Percentiles rank a stretch among this genome's conserved stretches.
Evolutionary conservation across 2,797 vertebrate genomes (phyloP).

Genomic region (Phoeniculus purpureus): DNA sequence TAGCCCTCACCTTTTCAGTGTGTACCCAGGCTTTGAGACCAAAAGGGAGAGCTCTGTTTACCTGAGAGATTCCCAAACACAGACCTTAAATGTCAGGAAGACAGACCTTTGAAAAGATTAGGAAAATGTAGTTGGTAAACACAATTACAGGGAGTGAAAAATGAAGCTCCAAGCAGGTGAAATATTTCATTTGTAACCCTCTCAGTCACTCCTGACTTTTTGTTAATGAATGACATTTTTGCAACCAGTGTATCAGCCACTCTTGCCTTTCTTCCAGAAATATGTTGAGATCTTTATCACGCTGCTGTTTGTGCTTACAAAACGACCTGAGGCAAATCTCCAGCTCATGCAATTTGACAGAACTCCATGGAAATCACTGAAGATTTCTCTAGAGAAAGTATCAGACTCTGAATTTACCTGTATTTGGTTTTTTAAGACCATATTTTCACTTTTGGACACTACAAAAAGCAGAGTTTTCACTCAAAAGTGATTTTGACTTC

Average conservation of each 20-base stretch:
- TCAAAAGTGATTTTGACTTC: not conserved
- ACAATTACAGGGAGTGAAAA: not conserved
- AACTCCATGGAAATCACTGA: not conserved
- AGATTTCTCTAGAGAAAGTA: not conserved
- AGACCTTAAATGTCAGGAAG: not conserved
- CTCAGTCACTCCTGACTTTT: not conserved
- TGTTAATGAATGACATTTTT: not conserved
- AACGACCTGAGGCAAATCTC: conserved; percentile 4
- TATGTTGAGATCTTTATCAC: not conserved
- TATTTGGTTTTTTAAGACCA: not conserved
- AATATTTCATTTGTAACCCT: not conserved
- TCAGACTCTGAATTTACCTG: not conserved
- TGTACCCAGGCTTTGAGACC: not conserved
- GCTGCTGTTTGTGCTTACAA: not conserved
- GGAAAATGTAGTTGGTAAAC: not conserved
- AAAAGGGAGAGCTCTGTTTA: not conserved
- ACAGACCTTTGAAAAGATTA: not conserved
- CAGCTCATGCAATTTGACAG: not conserved
- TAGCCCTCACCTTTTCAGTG: rapidly evolving
- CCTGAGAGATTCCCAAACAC: not conserved
- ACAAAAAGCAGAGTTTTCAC: not conserved
- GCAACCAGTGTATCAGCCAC: not conserved
- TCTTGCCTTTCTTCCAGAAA: conserved; percentile 10
- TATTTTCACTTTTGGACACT: not conserved
- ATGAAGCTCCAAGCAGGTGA: not conserved